These are phyloP conservation scores for Callitettix versicolor DNA, from an alignment of 1,140 invertebrate genomes.

Conservation along the genomic window DNA sequence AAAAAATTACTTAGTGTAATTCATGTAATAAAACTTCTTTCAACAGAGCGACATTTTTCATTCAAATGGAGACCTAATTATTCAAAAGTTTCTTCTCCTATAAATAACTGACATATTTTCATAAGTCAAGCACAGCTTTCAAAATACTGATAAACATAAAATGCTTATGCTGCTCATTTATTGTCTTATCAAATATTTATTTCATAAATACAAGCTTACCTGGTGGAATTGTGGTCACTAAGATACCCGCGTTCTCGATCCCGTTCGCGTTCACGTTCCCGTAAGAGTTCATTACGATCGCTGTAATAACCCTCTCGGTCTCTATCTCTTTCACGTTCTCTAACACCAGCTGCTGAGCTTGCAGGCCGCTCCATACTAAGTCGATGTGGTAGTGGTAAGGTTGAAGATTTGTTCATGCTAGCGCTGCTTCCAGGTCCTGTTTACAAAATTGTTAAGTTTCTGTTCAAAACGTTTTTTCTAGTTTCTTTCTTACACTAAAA, in stretches of 20 bases:
- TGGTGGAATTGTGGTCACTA: conserved; percentile 65
- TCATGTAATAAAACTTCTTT: too few species aligned
- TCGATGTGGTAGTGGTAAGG: conserved; percentile 52
- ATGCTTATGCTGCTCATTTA: too few species aligned
- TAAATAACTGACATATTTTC: too few species aligned
- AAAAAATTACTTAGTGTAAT: too few species aligned
- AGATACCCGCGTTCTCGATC: conserved; percentile 61
- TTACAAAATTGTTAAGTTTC: conserved; percentile 2
- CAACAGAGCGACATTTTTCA: too few species aligned
- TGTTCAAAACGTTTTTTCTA: too few species aligned
- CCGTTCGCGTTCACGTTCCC: conserved; percentile 51
- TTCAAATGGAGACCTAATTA: too few species aligned
- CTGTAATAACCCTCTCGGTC: conserved; percentile 63
- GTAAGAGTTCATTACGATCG: conserved; percentile 69
- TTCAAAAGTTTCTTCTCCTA: too few species aligned
- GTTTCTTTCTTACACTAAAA: background rate
- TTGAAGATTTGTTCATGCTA: conserved; percentile 59
- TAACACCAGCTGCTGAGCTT: conserved; percentile 26
- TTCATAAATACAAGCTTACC: conserved; percentile 17
- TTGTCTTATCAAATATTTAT: too few species aligned
- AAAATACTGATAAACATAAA: too few species aligned
- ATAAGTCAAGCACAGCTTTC: too few species aligned
- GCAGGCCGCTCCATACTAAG: conserved; percentile 39
- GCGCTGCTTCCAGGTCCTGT: conserved; percentile 26
- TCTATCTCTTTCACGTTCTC: conserved; percentile 40